Base-by-base conservation (phyloP, 1,140 invertebrate species). In the Leptinotarsa lineolata region DNA sequence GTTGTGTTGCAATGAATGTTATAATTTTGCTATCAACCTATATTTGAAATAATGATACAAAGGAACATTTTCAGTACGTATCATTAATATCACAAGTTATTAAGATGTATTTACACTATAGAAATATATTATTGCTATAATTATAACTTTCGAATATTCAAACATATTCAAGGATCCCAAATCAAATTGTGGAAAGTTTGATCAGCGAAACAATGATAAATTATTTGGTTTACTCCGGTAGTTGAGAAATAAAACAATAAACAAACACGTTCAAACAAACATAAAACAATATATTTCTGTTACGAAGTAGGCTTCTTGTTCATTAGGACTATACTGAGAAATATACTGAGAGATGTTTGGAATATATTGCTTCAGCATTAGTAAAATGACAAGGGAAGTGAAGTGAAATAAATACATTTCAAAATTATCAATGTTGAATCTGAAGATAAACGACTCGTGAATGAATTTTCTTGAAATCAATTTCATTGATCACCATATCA, bases 31-130 rank as follows among this genome's bases (percentile, higher is more conserved):
- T 39, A 54, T n/a, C 4, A 54, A 54, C 16, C 15, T 54, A 54
- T n/a, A 69, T 58, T 24, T 59, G 48, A 54, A 22, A 69, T 46
- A 69, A 69, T 54, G 54, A 69, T 69, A 69, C 48, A 69, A 59
- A 69, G 15, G 24, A 58, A 45, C 68, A 39, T 54, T 69, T 46
- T 46, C 68, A 69, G 30, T 69, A 46, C 30, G 68, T n/a, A 69
- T 69, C n/a, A 24, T 54, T 54, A 59, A 69, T 69, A 69, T 69
- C 68, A 69, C 68, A 69, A 68, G 30, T 68, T 46, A 54, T 44
- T 46, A 68, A 68, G 58, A 69, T 59, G 46, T 59, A 69, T 69
- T 22, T 69, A 69, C 46, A 59, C 15, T 59, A n/a, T 24, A 24
- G 22, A 15, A 58, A 24, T 58, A 21, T 69, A 58, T 69, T 69